These are phyloP conservation scores for Caenorhabditis angaria DNA, from an alignment of 2,888 invertebrate genomes.

Conservation along the genomic window DNA sequence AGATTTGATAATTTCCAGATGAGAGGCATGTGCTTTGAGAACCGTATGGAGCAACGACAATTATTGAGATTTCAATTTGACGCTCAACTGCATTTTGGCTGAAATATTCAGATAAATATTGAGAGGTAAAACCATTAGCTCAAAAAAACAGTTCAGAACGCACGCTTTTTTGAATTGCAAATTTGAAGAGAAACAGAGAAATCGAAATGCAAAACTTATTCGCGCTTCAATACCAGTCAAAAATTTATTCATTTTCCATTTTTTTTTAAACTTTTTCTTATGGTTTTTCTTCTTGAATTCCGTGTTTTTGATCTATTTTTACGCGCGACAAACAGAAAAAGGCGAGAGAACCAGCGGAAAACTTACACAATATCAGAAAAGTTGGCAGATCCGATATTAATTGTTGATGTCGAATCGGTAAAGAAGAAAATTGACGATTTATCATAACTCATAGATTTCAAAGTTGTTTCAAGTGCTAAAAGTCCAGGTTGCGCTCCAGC, in stretches of 20 bases:
- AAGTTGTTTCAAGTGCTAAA: slow-evolving; percentile 33
- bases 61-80: slow-evolving; percentile 46
- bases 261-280: too few relatives aligned
- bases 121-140: too few relatives aligned
- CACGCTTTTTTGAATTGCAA: too few relatives aligned
- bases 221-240: too few relatives aligned
- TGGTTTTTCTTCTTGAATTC: too few relatives aligned
- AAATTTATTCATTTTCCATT: too few relatives aligned
- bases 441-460: slow-evolving; percentile 41
- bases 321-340: too few relatives aligned
- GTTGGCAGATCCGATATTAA: slow-evolving; percentile 12
- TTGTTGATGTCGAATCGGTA: slow-evolving; percentile 28
- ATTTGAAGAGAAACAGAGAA: too few relatives aligned
- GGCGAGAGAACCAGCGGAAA: background rate
- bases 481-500: slow-evolving; percentile 34
- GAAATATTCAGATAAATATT: slow-evolving; percentile 3
- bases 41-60: slow-evolving; percentile 44
- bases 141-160: too few relatives aligned
- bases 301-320: too few relatives aligned
- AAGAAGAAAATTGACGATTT: slow-evolving; percentile 53
- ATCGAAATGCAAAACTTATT: too few relatives aligned
- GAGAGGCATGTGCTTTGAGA: slow-evolving; percentile 22
- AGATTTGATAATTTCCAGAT: slow-evolving; percentile 16
- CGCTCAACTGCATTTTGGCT: slow-evolving; percentile 31
- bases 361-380: slow-evolving; percentile 43